Percentiles rank a stretch among this genome's conserved stretches.
These are phyloP conservation scores for Nycticryphes semicollaris DNA, from an alignment of 2,113 vertebrate genomes.

Conservation along the genomic window DNA sequence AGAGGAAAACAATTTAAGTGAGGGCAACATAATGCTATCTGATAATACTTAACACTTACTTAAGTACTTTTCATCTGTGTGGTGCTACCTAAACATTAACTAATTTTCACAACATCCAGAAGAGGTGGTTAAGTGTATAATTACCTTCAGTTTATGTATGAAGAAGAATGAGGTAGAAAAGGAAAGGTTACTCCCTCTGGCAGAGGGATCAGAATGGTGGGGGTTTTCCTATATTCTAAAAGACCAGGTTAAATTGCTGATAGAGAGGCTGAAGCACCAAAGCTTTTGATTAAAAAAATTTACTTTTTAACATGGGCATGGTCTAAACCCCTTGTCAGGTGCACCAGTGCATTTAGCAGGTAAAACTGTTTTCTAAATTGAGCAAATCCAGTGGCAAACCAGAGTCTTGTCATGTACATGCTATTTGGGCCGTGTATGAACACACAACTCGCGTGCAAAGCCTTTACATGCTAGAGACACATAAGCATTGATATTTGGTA, in stretches of 20 bases:
- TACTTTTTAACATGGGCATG: neutral
- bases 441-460: neutral
- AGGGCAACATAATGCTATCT: neutral
- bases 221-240: neutral
- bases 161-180: neutral
- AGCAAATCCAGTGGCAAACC: neutral
- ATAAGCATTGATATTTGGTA: neutral
- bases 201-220: neutral
- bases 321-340: neutral
- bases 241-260: neutral
- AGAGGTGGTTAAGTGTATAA: neutral
- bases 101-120: slow-evolving; percentile 12
- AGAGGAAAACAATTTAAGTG: neutral
- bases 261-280: neutral
- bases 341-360: neutral
- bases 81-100: neutral
- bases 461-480: neutral
- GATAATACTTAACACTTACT: neutral
- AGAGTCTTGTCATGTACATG: neutral
- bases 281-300: neutral
- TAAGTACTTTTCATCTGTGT: neutral
- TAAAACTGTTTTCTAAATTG: neutral
- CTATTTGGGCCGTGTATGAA: neutral
- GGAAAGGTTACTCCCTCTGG: neutral
- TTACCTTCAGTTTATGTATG: neutral